Base-by-base conservation (phyloP, 2,113 vertebrate species). In the Centropristis striata region DNA sequence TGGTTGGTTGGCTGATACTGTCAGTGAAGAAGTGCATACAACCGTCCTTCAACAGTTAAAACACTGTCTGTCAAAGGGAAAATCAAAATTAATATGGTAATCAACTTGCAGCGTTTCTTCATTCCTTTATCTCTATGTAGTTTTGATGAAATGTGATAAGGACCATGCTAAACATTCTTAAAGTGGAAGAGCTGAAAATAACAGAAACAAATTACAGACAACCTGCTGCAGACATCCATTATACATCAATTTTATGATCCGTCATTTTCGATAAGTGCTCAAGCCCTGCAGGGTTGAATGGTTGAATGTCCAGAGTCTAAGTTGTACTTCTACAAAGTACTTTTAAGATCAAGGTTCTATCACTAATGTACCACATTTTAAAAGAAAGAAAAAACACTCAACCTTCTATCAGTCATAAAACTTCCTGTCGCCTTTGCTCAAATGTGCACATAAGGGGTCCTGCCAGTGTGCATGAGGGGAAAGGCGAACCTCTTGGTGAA, bases 401-500 rank as follows among this genome's bases (percentile, higher is more conserved):
- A 44, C 46, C 46, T 37, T 70, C 39, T 21, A 32, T 39, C 28
- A 57, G 15, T 37, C 51, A 23, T 37, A 53, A 70, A 25, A 53
- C 58, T 69, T 20, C 57, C 20, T 39, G 20, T 72, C 47, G 10
- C 18, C 46, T 21, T 53, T 37, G 66, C 14, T 65, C 18, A 47
- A 32, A 65, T 46, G 58, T 36, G 61, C 20, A 53, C 41, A 54
- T 68, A 44, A 47, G 49, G 42, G 57, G 80, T 70, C 58, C 14
- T 39, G 37, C 58, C 16, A 41, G 65, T 54, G 69, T 70, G 69
- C 47, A 36, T 42, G 44, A 67, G 51, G 73, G 57, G 64, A 39
- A 54, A 42, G 47, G 28, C 32, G 32, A 81, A 65, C 21, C 55
- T 73, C 75, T 60, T 2, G 70, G 78, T 57, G 71, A 51, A 80